A percentile compares a stretch with the other conserved stretches of the same genome.
phyloP scores from a whole-genome alignment of 2,113 vertebrate genomes.

The Chionomys nivalis region DNA sequence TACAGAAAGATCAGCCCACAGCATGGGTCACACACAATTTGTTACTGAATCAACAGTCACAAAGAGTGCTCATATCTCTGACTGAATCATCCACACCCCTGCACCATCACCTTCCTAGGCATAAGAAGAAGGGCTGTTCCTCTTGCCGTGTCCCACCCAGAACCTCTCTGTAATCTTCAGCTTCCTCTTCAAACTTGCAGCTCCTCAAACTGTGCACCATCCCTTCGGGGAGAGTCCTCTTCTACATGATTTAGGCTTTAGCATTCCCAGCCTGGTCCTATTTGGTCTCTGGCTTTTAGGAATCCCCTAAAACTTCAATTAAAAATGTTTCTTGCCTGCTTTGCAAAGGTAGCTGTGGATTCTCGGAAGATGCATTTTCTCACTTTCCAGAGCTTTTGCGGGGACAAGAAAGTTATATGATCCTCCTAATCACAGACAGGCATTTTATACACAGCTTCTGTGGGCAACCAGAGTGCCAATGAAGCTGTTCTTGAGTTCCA shows the following conservation, averaged over 20 bases:
- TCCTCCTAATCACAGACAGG: neutral
- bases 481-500: neutral
- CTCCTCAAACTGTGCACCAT: neutral
- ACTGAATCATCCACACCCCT: neutral
- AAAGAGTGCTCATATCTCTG: neutral
- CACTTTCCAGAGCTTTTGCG: neutral
- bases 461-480: neutral
- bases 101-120: neutral
- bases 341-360: neutral
- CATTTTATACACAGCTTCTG: neutral
- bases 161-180: neutral
- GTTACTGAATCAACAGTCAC: neutral
- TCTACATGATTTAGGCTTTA: neutral
- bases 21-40: neutral
- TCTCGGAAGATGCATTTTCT: neutral
- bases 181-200: neutral
- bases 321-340: neutral
- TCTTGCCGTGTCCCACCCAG: neutral
- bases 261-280: neutral
- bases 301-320: neutral
- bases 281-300: neutral
- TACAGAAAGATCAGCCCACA: no score
- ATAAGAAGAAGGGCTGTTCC: neutral
- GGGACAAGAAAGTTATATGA: neutral
- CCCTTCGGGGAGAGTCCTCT: neutral